Conservation (phyloP, 1,140 invertebrate species). For the Homalodisca vitripennis region DNA sequence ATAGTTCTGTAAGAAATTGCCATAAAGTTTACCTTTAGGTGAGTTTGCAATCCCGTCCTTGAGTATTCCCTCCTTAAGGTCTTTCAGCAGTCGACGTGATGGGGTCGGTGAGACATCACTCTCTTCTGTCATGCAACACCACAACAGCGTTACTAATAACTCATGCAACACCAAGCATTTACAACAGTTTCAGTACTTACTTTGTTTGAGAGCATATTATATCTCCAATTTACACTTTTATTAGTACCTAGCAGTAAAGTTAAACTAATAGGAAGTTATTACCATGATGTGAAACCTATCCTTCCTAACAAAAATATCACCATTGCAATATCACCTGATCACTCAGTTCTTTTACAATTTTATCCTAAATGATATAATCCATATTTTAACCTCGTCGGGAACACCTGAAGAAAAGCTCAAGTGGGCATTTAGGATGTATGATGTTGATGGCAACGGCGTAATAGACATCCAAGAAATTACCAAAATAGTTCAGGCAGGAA, state of each 20-base stretch:
- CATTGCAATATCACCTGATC: too few relatives aligned
- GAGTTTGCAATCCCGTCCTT: constrained; percentile 53
- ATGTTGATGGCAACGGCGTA: constrained; percentile 98
- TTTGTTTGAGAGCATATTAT: too few relatives aligned
- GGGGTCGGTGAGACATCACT: constrained; percentile 29
- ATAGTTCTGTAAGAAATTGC: too few relatives aligned
- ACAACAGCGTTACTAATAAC: constrained; percentile 33
- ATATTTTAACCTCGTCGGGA: constrained; percentile 95
- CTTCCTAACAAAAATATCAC: too few relatives aligned
- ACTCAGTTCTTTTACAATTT: too few relatives aligned
- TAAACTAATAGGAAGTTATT: too few relatives aligned
- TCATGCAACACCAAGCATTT: constrained; percentile 30
- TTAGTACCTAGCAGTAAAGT: too few relatives aligned
- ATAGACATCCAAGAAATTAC: constrained; percentile 97
- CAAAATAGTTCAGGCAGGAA: constrained; percentile 94
- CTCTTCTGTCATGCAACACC: constrained; percentile 10
- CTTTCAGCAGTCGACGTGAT: constrained; percentile 41
- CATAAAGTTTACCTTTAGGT: constrained; percentile 45
- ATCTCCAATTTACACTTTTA: too few relatives aligned
- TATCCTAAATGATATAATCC: too few relatives aligned
- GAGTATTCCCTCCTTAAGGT: constrained; percentile 49
- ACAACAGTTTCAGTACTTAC: too few relatives aligned
- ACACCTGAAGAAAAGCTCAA: constrained; percentile 98
- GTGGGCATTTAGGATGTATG: constrained; percentile 99
- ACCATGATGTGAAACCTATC: too few relatives aligned